phyloP scores from a whole-genome alignment of 1,140 invertebrate genomes.

The Polypedilum vanderplanki region DNA sequence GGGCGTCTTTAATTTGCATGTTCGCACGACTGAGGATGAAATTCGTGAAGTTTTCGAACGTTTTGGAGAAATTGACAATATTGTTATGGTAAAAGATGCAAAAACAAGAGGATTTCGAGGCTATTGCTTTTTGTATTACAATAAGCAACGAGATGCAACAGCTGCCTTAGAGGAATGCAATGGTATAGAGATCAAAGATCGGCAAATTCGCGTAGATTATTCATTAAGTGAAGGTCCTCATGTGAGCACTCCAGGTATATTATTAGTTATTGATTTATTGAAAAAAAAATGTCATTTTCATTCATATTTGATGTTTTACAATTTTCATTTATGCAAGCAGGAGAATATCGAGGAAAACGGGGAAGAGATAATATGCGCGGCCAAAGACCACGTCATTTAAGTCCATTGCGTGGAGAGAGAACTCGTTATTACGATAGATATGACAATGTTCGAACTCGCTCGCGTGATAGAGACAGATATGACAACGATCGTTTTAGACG shows the following conservation, averaged over 20 bases:
- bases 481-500: neutral
- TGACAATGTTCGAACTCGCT: neutral
- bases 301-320: too few species aligned
- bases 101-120: slow-evolving; percentile 24
- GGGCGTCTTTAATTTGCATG: slow-evolving; percentile 89
- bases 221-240: neutral
- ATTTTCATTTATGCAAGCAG: too few species aligned
- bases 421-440: neutral
- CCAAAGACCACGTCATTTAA: neutral
- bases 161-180: neutral
- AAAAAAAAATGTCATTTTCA: too few species aligned
- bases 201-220: neutral
- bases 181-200: slow-evolving; percentile 16
- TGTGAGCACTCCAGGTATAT: neutral
- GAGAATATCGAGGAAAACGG: slow-evolving; percentile 9
- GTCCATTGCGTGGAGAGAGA: neutral
- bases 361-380: neutral
- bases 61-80: slow-evolving; percentile 54
- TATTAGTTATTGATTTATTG: too few species aligned
- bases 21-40: slow-evolving; percentile 87
- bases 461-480: neutral
- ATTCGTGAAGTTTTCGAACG: slow-evolving; percentile 90
- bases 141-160: neutral
- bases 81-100: slow-evolving; percentile 10
- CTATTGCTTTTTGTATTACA: slow-evolving; percentile 21